Evolutionary conservation across 2,113 vertebrate species (phyloP).

Genomic region (Pimephales promelas): DNA sequence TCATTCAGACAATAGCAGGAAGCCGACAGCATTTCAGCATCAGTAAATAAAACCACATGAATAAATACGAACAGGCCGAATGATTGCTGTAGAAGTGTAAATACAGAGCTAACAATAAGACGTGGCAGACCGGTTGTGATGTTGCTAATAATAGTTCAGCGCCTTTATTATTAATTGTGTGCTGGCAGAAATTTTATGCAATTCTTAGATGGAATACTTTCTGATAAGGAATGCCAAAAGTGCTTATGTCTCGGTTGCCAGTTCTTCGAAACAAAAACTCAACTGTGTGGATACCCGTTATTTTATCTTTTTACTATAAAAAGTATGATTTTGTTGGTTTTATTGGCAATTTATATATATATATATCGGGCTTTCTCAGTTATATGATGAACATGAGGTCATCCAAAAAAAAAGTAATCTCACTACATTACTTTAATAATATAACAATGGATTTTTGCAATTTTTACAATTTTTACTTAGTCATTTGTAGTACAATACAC

Average conservation of each 20-base stretch:
- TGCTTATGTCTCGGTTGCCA: neutral
- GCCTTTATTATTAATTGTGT: neutral
- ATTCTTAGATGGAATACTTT: neutral
- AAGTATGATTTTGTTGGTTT: neutral
- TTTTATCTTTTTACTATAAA: neutral
- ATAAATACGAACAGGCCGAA: constrained; percentile 11
- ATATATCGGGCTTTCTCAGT: too few species aligned
- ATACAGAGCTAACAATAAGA: constrained; percentile 16
- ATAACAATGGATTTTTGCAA: too few species aligned
- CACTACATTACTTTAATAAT: too few species aligned
- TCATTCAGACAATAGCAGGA: constrained; percentile 56
- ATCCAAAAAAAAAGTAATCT: too few species aligned
- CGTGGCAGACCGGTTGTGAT: constrained; percentile 12
- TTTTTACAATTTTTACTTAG: too few species aligned
- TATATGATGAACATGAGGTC: too few species aligned
- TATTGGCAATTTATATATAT: too few species aligned
- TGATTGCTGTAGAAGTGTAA: constrained; percentile 12
- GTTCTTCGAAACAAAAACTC: too few species aligned
- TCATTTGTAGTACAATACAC: too few species aligned
- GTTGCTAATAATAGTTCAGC: constrained; percentile 9
- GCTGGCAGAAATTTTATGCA: neutral
- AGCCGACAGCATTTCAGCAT: constrained; percentile 18
- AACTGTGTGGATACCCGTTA: neutral
- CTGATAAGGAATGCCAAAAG: neutral
- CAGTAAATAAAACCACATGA: constrained; percentile 28